Evolutionary conservation across 2,888 invertebrate species (phyloP).

Genomic region (Teleiodes luculella): DNA sequence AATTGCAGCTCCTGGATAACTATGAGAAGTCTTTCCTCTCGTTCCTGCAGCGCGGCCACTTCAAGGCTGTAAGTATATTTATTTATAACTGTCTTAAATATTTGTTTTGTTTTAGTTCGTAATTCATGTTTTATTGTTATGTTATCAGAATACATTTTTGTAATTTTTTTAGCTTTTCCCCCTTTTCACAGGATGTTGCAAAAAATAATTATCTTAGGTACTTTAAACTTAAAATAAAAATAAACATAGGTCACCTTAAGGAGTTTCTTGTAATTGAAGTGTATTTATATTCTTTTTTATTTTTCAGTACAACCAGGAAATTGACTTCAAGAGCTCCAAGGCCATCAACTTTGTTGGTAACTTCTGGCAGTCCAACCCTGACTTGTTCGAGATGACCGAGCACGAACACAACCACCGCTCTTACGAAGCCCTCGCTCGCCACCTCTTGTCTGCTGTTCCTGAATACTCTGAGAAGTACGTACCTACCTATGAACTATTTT

Average conservation of each 20-base stretch:
- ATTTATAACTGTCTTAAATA: slow-evolving; percentile 23
- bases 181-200: no score
- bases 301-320: slow-evolving; percentile 54
- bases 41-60: slow-evolving; percentile 73
- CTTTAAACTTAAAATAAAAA: no score
- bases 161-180: no score
- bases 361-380: slow-evolving; percentile 77
- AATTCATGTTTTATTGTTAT: no score
- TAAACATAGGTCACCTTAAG: no score
- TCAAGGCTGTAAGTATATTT: slow-evolving; percentile 79
- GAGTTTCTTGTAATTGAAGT: not conserved
- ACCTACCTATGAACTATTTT: not conserved
- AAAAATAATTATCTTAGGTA: no score
- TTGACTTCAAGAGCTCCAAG: slow-evolving; percentile 53
- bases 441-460: slow-evolving; percentile 53
- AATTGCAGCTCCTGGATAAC: slow-evolving; percentile 75
- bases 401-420: slow-evolving; percentile 67
- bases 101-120: no score
- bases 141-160: no score
- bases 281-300: not conserved
- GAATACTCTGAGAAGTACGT: slow-evolving; percentile 41
- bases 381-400: slow-evolving; percentile 54
- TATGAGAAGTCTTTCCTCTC: slow-evolving; percentile 78
- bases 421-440: slow-evolving; percentile 78
- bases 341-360: slow-evolving; percentile 77